phyloP scores from a whole-genome alignment of 2,888 invertebrate genomes.

The Lepidocyrtoides sp. region DNA sequence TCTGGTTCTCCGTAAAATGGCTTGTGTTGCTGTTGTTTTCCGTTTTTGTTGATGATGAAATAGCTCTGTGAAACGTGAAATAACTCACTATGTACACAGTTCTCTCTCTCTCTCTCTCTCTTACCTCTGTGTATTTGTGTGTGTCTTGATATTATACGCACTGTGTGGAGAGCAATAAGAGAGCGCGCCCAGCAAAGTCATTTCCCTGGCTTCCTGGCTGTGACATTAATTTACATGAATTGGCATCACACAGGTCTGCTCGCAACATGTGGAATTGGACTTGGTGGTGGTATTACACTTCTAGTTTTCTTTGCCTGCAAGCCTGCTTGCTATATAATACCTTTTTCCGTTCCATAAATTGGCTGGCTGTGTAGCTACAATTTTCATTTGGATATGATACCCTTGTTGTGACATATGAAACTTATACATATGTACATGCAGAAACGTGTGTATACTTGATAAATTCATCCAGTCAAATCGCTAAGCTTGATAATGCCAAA shows the following conservation, averaged over 20 bases:
- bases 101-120: not conserved
- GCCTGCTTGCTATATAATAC: slow-evolving; percentile 26
- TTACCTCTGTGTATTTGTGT: no score
- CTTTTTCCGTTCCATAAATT: slow-evolving; percentile 76
- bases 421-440: not conserved
- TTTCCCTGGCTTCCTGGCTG: slow-evolving; percentile 21
- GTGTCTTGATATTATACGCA: slow-evolving; percentile 2
- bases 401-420: slow-evolving; percentile 8
- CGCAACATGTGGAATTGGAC: slow-evolving; percentile 68
- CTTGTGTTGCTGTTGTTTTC: slow-evolving; percentile 1
- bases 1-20: not conserved
- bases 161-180: not conserved
- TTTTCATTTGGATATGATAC: not conserved
- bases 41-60: slow-evolving; percentile 11
- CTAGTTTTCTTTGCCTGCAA: not conserved
- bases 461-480: not conserved
- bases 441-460: not conserved
- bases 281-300: no score
- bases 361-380: slow-evolving; percentile 83
- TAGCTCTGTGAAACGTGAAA: slow-evolving; percentile 19
- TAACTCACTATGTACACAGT: not conserved
- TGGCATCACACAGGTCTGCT: slow-evolving; percentile 61
- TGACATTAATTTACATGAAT: slow-evolving; percentile 73
- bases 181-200: not conserved
- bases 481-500: slow-evolving; percentile 10